Conservation (phyloP, 1,140 invertebrate genomes). For the Penaeus chinensis region DNA sequence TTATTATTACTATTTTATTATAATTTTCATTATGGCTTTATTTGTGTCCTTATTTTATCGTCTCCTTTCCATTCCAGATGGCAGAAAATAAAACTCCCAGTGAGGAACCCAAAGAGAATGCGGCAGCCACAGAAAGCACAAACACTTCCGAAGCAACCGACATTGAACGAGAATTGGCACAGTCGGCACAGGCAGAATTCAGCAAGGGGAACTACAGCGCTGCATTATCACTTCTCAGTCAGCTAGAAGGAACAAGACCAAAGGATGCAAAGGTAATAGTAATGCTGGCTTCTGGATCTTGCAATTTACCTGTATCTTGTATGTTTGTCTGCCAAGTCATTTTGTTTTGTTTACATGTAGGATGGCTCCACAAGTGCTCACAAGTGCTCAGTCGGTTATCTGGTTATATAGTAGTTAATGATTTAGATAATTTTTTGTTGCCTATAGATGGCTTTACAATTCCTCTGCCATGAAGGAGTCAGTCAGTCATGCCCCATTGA, state of each 20-base stretch:
- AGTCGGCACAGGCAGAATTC: constrained; percentile 10
- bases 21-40: neutral
- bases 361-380: no score
- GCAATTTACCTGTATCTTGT: neutral
- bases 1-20: no score
- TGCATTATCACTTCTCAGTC: neutral
- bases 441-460: no score
- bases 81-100: constrained; percentile 1
- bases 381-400: no score
- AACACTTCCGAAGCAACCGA: neutral
- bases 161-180: constrained; percentile 7
- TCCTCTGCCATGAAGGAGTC: no score
- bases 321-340: no score
- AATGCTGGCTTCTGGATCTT: neutral
- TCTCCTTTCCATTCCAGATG: neutral
- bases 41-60: neutral
- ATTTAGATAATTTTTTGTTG: no score
- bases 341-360: no score
- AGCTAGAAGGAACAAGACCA: constrained; percentile 3
- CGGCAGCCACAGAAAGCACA: neutral
- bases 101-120: neutral
- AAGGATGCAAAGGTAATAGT: constrained; percentile 3
- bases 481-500: no score
- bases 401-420: no score
- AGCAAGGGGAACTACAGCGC: neutral